These are phyloP conservation scores for Pomatostomus ruficeps DNA, from an alignment of 2,113 vertebrate species.

Conservation along the genomic window DNA sequence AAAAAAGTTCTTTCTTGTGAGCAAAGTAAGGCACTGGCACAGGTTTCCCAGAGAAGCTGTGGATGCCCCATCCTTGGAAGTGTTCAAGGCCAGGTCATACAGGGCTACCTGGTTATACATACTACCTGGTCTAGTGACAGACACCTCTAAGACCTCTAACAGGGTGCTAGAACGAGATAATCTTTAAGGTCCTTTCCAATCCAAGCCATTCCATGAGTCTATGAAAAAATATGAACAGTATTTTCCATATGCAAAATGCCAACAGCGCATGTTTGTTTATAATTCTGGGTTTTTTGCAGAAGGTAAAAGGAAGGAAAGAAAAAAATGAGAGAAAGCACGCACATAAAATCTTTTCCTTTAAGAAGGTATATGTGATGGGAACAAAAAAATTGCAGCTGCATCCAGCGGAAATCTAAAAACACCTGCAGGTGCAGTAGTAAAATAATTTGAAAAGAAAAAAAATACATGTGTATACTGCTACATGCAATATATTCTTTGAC, in stretches of 20 bases:
- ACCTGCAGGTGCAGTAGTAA: neutral
- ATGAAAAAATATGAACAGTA: neutral
- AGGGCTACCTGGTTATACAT: no score
- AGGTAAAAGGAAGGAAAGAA: neutral
- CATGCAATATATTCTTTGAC: neutral
- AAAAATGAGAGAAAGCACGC: neutral
- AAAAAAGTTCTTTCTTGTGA: neutral
- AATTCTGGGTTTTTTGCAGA: neutral
- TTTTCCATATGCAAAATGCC: neutral
- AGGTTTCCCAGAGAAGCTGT: neutral
- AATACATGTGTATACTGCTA: neutral
- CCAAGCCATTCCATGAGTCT: neutral
- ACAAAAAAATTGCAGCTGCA: neutral
- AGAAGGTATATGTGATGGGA: neutral
- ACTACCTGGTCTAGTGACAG: no score
- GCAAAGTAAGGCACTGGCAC: fast-evolving
- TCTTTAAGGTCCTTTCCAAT: neutral
- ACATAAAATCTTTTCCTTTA: neutral
- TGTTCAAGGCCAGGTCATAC: neutral
- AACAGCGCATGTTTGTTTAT: neutral
- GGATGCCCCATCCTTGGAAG: neutral
- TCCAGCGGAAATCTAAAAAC: neutral
- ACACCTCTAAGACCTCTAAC: no score
- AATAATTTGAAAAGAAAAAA: neutral
- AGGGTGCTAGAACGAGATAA: neutral